phyloP scores from a whole-genome alignment of 2,888 invertebrate genomes.

The Malacosoma neustria region DNA sequence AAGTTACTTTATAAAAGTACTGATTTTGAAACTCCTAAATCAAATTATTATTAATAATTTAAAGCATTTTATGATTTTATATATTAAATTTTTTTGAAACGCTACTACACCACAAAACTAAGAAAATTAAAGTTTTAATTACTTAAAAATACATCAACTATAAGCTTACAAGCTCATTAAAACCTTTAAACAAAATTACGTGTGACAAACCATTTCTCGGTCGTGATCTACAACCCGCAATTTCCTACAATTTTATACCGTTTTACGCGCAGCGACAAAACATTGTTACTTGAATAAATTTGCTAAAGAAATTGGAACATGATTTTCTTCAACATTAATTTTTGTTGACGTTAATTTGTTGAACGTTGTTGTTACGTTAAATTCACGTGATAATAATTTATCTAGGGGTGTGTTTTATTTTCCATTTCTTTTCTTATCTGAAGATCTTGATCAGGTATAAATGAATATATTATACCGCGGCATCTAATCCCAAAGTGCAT shows the following conservation, averaged over 20 bases:
- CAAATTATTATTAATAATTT: background rate
- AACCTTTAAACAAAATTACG: too few species aligned
- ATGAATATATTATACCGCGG: too few species aligned
- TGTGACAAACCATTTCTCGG: background rate
- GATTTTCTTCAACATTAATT: conserved; percentile 4
- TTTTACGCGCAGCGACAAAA: background rate
- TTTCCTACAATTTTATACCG: background rate
- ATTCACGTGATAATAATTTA: background rate
- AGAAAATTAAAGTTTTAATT: too few species aligned
- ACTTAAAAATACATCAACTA: too few species aligned
- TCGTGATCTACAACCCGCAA: background rate
- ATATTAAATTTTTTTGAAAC: too few species aligned
- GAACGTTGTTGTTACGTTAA: background rate
- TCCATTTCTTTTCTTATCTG: too few species aligned
- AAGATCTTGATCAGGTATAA: too few species aligned
- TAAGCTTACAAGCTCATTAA: too few species aligned
- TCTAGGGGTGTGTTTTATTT: background rate
- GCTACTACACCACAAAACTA: too few species aligned
- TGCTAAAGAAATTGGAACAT: background rate
- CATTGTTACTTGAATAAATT: background rate
- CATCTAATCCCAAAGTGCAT: too few species aligned
- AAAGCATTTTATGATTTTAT: too few species aligned
- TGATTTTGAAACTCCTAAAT: background rate
- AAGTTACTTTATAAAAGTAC: background rate
- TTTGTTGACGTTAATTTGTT: conserved; percentile 4